phyloP scores from a whole-genome alignment of 2,113 vertebrate genomes.

The Saimiri boliviensis region DNA sequence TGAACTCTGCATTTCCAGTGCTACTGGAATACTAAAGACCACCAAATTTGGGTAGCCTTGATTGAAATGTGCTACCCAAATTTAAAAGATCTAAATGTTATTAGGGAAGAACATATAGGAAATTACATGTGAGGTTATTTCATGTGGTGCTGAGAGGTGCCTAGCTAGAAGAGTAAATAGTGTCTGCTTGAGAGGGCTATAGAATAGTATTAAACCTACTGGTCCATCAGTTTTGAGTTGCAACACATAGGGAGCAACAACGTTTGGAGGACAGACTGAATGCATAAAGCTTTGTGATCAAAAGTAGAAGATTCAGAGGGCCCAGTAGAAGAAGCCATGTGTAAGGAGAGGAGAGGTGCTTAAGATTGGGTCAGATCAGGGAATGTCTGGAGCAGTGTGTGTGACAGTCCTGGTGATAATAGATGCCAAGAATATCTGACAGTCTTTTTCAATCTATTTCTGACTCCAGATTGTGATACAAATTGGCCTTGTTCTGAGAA shows the following conservation, averaged over 20 bases:
- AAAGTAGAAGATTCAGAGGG: background rate
- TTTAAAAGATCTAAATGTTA: background rate
- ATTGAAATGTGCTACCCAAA: background rate
- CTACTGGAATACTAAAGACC: background rate
- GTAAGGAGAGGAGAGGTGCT: background rate
- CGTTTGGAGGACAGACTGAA: background rate
- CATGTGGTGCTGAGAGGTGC: background rate
- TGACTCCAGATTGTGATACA: background rate
- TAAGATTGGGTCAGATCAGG: background rate
- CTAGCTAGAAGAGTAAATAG: background rate
- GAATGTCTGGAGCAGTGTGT: background rate
- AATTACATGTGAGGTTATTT: background rate
- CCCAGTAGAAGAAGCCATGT: background rate
- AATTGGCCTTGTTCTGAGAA: constrained; percentile 13
- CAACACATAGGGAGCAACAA: background rate
- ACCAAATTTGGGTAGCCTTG: background rate
- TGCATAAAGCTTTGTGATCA: background rate
- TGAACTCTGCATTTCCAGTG: background rate
- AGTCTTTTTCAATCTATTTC: background rate
- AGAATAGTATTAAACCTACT: background rate
- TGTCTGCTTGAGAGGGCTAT: background rate
- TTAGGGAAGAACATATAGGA: background rate
- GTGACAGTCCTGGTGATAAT: background rate
- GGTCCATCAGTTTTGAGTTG: background rate
- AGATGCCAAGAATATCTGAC: background rate